Base-by-base conservation (phyloP, 2,888 invertebrate species). In the Icerya purchasi region DNA sequence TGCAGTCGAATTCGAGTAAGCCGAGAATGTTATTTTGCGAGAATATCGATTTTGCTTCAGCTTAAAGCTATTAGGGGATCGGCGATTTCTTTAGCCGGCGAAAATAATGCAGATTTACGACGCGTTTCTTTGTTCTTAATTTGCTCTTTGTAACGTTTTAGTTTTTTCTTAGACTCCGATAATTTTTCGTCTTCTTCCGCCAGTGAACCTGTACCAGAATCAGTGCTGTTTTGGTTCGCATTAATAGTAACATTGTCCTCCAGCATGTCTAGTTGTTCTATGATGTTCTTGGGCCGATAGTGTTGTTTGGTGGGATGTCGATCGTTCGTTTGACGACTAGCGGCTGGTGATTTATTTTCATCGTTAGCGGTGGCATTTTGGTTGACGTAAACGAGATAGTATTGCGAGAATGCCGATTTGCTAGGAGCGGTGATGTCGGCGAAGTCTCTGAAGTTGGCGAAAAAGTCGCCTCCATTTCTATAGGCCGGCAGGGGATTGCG, bases 371-470 rank as follows among this genome's bases (percentile, higher is more conserved):
- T 84, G 5, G 78, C 79, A 67, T 86, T 87, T 69, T 84, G 84
- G 65, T 86, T 85, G 0, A 84, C 85, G 68, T 88, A 88, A 0
- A 88, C 87, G 0, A 88, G 83, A 25, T 87, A 86, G 63, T 81
- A 82, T 66, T 88, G 84, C 0, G 88, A 87, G 70, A 84, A 89
- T 3, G 86, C 86, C 1, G 82, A 77, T 68, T 85, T 86, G 0
- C 84, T 79, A 0, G 87, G 86, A 2, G 86, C 81, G 63, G 88
- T 89, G 59, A 90, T 89, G 67, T 90, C 90, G 1, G 90, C 89
- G 68, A 90, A 90, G 69, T 90, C 90, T 67, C 86, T 78, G 73
- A 90, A 90, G 69, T 89, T 87, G 2, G 87, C 86, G 68, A 90
- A 89, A 68, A 89, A 89, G 67, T 89, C 87, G 19, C 66, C 67